phyloP scores from a whole-genome alignment of 1,140 invertebrate species.

The Stenopsyche tienmushanensis region DNA sequence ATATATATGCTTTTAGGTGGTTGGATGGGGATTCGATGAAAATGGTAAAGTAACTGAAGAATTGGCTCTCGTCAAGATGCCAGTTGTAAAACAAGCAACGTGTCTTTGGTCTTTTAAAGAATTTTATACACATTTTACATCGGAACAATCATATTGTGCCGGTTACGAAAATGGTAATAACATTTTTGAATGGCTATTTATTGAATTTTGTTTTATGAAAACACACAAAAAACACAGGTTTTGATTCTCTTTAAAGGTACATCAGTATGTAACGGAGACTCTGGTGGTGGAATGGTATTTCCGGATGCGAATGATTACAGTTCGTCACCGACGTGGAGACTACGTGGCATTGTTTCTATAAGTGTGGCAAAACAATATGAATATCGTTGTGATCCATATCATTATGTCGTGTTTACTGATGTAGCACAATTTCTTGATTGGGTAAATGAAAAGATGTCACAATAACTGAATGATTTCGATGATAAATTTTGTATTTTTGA shows the following conservation, averaged over 20 bases:
- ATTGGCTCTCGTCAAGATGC: constrained; percentile 57
- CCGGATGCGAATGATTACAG: constrained; percentile 25
- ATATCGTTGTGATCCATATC: constrained; percentile 55
- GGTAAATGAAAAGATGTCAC: constrained; percentile 46
- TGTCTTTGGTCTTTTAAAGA: constrained; percentile 59
- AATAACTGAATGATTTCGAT: constrained; percentile 12
- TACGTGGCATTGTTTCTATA: constrained; percentile 59
- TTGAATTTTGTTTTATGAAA: background rate
- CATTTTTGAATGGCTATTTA: background rate
- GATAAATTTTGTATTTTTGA: too few species aligned
- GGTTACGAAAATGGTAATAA: constrained; percentile 59
- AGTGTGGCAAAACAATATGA: constrained; percentile 54
- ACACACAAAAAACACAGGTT: constrained; percentile 16
- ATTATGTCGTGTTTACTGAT: constrained; percentile 61
- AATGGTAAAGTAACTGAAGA: constrained; percentile 55
- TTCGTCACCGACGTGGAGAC: constrained; percentile 48
- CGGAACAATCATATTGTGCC: constrained; percentile 63
- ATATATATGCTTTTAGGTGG: constrained; percentile 52
- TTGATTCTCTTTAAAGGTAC: constrained; percentile 45
- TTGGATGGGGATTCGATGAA: constrained; percentile 66
- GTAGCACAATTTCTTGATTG: constrained; percentile 57
- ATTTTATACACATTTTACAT: constrained; percentile 57
- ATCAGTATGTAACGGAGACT: constrained; percentile 61
- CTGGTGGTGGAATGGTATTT: constrained; percentile 62
- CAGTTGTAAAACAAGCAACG: constrained; percentile 56